Evolutionary conservation across 2,113 vertebrate species (phyloP).

Genomic region (Austrofundulus limnaeus): DNA sequence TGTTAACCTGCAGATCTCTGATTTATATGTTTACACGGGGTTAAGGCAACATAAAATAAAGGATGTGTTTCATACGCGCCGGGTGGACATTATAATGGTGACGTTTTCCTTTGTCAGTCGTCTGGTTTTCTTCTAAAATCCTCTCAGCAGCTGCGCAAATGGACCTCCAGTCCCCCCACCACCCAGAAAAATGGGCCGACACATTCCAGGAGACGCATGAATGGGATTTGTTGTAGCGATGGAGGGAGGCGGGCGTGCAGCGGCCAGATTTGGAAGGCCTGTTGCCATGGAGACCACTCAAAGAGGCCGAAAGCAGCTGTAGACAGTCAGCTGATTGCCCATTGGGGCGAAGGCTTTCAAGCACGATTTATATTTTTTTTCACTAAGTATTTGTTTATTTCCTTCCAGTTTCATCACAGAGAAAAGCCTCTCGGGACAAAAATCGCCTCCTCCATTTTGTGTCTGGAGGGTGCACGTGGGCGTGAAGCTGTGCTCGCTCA

Average conservation of each 20-base stretch:
- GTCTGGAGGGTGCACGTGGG: conserved; percentile 7
- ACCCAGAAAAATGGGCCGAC: conserved; percentile 59
- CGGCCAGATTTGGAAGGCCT: conserved; percentile 66
- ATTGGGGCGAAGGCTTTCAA: conserved; percentile 73
- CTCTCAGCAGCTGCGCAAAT: conserved; percentile 64
- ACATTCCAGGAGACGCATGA: conserved; percentile 72
- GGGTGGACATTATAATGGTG: conserved; percentile 9
- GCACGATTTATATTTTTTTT: conserved; percentile 66
- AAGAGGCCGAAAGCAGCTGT: conserved; percentile 74
- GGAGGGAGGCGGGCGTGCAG: conserved; percentile 55
- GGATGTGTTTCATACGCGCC: too few relatives aligned
- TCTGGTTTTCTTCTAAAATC: conserved; percentile 10
- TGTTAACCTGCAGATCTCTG: conserved; percentile 10
- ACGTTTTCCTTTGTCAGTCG: too few relatives aligned
- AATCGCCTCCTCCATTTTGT: conserved; percentile 57
- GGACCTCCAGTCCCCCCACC: conserved; percentile 62
- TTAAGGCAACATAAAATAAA: too few relatives aligned
- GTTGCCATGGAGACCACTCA: conserved; percentile 75
- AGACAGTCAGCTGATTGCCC: conserved; percentile 75
- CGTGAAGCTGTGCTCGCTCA: conserved; percentile 9
- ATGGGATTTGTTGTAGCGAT: conserved; percentile 76
- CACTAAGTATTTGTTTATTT: conserved; percentile 64
- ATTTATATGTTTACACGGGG: conserved; percentile 28
- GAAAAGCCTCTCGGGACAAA: conserved; percentile 19
- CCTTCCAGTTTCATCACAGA: conserved; percentile 22